Evolutionary conservation across 2,797 vertebrate species (phyloP), one percentile per base, ranked within the genome.

Genomic region (Masticophis lateralis): DNA sequence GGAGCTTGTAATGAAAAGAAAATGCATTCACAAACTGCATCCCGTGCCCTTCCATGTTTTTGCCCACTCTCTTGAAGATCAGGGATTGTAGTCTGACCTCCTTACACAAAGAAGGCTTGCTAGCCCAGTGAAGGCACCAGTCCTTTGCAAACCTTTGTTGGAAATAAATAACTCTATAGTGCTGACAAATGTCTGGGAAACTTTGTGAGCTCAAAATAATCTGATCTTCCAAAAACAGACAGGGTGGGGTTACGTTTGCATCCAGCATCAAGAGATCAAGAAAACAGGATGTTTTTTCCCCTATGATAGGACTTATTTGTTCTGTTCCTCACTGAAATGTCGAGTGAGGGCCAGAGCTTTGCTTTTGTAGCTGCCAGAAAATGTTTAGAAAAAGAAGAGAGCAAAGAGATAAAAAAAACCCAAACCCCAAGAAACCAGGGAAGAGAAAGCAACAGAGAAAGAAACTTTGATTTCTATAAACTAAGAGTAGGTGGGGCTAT

Each of bases 231-330:
- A 92, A 94, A 96, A 96, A 94, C 69, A 96, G 94, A 86, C 87
- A 93, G 95, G 95, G 95, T 93, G 95, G 92, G 86, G 91, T 56
- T 60, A 63, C 22, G 83, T 91, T 91, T 88, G 74, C 87, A 88
- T 91, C 16, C 0, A 20, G 47, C 13, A n/a, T 60, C 92, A 89
- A 94, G 90, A 88, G 92, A 94, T 93, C 74, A 59, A 61, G n/a
- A 96, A 96, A 96, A 95, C 95, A 95, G 96, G 96, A 96, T 96
- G 93, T 61, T 93, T 95, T 95, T 95, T 91, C 5, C 5, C 59
- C 25, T 92, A 43, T 92, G 61, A 94, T 95, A 87, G 93, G 93
- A 90, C n/a, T 69, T 94, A 57, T 66, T 96, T 96, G 95, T 60
- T 90, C 3, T 93, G 57, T 88, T 95, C 95, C 28, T 92, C 93